Percentiles rank a stretch among this genome's conserved stretches.
Evolutionary conservation across 2,888 invertebrate genomes (phyloP).

Genomic region (Scaeva pyrastri): DNA sequence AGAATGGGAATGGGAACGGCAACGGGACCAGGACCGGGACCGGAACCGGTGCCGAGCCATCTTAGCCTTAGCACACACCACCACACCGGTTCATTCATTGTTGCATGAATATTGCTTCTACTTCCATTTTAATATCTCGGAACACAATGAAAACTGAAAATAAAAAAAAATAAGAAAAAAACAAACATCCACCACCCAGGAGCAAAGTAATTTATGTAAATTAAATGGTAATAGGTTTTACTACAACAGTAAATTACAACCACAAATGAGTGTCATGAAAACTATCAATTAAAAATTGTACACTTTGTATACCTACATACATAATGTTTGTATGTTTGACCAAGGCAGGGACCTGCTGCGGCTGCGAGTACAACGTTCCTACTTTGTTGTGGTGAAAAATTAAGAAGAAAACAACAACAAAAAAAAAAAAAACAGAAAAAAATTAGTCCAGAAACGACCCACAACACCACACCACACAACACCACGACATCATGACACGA

Average conservation of each 20-base stretch:
- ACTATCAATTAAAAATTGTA: constrained; percentile 52
- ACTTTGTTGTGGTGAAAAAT: constrained; percentile 24
- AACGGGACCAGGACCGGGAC: not conserved
- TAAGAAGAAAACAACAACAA: not conserved
- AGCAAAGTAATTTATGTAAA: constrained; percentile 58
- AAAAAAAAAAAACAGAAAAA: constrained; percentile 1
- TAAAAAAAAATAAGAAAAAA: no score
- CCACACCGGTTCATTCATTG: not conserved
- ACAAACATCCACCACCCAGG: constrained; percentile 13
- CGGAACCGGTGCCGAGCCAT: constrained; percentile 4
- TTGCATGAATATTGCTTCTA: not conserved
- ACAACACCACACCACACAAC: not conserved
- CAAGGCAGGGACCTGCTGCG: not conserved
- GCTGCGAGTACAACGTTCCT: not conserved
- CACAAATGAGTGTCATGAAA: constrained; percentile 66
- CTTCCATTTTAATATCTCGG: not conserved
- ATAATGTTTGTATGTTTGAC: not conserved
- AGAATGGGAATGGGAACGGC: not conserved
- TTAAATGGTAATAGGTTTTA: constrained; percentile 62
- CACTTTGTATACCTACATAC: not conserved
- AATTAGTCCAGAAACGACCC: constrained; percentile 11
- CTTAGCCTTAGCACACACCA: no score
- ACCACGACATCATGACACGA: no score
- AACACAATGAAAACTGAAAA: not conserved
- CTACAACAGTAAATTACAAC: constrained; percentile 58